Percentiles rank a stretch among this genome's conserved stretches.
phyloP scores from a whole-genome alignment of 2,888 invertebrate genomes.

The Phengaris alcon region DNA sequence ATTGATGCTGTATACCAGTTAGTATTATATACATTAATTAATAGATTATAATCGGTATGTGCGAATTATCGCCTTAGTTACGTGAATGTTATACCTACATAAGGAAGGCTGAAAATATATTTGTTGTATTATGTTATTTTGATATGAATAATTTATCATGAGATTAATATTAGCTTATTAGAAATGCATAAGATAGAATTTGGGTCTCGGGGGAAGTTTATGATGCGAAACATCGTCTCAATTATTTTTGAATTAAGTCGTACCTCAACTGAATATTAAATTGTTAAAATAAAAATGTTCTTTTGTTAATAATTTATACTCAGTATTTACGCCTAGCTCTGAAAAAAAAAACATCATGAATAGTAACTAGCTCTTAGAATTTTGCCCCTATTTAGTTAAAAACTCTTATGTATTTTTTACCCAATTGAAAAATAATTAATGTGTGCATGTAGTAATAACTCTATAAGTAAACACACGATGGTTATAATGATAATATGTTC shows the following conservation, averaged over 20 bases:
- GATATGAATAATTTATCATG: background rate
- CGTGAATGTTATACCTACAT: background rate
- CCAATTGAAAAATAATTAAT: too few species aligned
- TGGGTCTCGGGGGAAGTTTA: background rate
- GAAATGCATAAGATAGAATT: conserved; percentile 15
- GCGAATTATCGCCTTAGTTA: background rate
- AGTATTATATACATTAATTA: background rate
- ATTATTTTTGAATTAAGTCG: conserved; percentile 19
- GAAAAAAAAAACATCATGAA: too few species aligned
- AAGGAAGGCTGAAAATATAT: background rate
- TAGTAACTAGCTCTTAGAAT: too few species aligned
- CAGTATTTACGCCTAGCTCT: too few species aligned
- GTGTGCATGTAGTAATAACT: too few species aligned
- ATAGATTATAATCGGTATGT: background rate
- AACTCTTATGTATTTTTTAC: too few species aligned
- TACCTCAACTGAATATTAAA: conserved; percentile 29
- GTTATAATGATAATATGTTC: background rate
- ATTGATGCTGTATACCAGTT: background rate
- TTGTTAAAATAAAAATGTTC: background rate
- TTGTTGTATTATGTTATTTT: background rate
- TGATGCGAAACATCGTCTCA: conserved; percentile 23
- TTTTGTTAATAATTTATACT: too few species aligned
- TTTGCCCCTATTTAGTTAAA: too few species aligned
- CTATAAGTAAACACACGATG: background rate
- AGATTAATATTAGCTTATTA: conserved; percentile 15